Conservation (phyloP, 2,888 invertebrate species). For the Lysandra coridon region DNA sequence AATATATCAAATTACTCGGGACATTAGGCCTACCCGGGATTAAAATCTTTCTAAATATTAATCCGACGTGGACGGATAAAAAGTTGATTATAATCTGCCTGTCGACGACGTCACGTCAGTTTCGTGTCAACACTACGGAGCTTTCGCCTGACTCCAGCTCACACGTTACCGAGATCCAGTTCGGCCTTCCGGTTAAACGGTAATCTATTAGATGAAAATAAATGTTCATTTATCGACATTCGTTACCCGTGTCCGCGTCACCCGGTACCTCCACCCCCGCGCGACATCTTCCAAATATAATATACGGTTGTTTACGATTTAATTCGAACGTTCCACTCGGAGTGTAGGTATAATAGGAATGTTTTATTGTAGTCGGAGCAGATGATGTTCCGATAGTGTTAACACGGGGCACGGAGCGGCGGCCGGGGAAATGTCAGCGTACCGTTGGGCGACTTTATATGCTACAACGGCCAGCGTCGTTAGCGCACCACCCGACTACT, state of each 20-base stretch:
- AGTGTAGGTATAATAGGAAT: constrained; percentile 24
- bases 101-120: constrained; percentile 12
- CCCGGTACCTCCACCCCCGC: constrained; percentile 15
- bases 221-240: constrained; percentile 10
- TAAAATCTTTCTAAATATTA: constrained; percentile 21
- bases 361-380: constrained; percentile 31
- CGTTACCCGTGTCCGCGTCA: constrained; percentile 1
- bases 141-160: constrained; percentile 7
- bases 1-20: constrained; percentile 11
- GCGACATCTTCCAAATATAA: constrained; percentile 6
- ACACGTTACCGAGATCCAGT: neutral
- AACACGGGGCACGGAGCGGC: constrained; percentile 34
- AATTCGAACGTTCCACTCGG: neutral
- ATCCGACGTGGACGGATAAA: constrained; percentile 20
- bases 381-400: constrained; percentile 33
- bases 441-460: constrained; percentile 39
- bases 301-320: constrained; percentile 8
- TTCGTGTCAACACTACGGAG: neutral
- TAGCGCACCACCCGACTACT: constrained; percentile 38
- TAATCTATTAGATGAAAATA: neutral
- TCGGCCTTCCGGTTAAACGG: constrained; percentile 3
- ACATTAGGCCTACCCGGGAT: constrained; percentile 1
- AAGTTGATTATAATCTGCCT: constrained; percentile 23
- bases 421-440: constrained; percentile 39
- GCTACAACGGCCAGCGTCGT: constrained; percentile 29